These are phyloP conservation scores for Dicaeum eximium DNA, from an alignment of 2,113 vertebrate genomes.

Conservation along the genomic window DNA sequence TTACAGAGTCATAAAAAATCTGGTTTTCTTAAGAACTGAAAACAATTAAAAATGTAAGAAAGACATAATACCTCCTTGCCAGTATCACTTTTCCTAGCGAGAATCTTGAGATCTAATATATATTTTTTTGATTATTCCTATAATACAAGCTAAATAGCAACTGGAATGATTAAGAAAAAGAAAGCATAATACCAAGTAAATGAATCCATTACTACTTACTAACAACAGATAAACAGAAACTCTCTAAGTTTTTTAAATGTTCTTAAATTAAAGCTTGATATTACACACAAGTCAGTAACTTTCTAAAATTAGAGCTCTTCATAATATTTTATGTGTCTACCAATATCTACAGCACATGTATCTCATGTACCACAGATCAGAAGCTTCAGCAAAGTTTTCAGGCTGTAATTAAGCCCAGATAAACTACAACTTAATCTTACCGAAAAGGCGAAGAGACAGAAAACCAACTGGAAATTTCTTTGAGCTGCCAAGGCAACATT, in stretches of 20 bases:
- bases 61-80: background rate
- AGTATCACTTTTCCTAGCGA: background rate
- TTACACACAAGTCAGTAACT: background rate
- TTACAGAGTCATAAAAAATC: background rate
- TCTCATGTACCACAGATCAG: background rate
- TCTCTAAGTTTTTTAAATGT: rapidly evolving
- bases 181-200: background rate
- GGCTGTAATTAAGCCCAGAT: background rate
- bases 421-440: background rate
- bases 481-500: background rate
- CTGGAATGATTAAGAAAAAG: background rate
- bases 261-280: background rate
- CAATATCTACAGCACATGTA: background rate
- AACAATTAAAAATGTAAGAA: background rate
- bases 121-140: background rate
- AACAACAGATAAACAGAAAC: background rate
- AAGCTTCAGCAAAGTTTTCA: background rate
- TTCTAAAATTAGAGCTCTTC: background rate
- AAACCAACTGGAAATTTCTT: background rate
- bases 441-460: background rate
- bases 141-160: background rate
- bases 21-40: background rate
- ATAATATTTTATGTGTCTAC: background rate
- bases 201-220: background rate
- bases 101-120: background rate